Conservation (phyloP, 1,140 invertebrate genomes). For the Zaprionus inermis region DNA sequence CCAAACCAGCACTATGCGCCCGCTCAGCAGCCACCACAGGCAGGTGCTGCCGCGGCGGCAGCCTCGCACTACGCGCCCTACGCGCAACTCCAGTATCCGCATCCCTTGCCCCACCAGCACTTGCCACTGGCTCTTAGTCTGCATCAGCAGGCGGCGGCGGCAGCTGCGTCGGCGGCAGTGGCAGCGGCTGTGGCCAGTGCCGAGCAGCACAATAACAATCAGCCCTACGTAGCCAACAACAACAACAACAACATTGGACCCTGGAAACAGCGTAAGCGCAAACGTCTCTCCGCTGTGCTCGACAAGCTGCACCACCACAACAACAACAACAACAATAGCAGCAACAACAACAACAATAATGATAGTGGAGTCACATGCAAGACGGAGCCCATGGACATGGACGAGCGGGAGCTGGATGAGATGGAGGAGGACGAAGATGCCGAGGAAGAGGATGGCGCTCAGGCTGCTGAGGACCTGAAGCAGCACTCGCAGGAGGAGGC, state of each 20-base stretch:
- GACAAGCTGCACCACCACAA: slow-evolving; percentile 87
- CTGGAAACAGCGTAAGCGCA: slow-evolving; percentile 88
- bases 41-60: slow-evolving; percentile 41
- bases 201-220: slow-evolving; percentile 79
- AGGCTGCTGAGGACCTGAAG: slow-evolving; percentile 42
- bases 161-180: slow-evolving; percentile 65
- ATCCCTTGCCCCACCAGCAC: slow-evolving; percentile 61
- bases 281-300: slow-evolving; percentile 90
- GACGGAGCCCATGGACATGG: slow-evolving; percentile 80
- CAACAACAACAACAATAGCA: slow-evolving; percentile 64
- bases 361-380: slow-evolving; percentile 63
- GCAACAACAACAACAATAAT: slow-evolving; percentile 59
- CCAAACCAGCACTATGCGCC: slow-evolving; percentile 56
- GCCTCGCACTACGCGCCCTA: slow-evolving; percentile 63
- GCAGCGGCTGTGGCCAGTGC: slow-evolving; percentile 62
- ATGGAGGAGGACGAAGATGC: slow-evolving; percentile 46
- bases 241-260: slow-evolving; percentile 86
- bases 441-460: slow-evolving; percentile 45
- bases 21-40: slow-evolving; percentile 46
- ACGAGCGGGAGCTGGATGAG: slow-evolving; percentile 52
- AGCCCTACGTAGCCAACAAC: slow-evolving; percentile 85
- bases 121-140: slow-evolving; percentile 60
- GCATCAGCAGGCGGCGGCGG: slow-evolving; percentile 72
- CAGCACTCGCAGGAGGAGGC: slow-evolving; percentile 54
- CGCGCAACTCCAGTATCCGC: slow-evolving; percentile 70